Evolutionary conservation across 2,113 vertebrate species (phyloP), one percentile per base, ranked within the genome.

Genomic region (Cryptomyrus ogoouensis): DNA sequence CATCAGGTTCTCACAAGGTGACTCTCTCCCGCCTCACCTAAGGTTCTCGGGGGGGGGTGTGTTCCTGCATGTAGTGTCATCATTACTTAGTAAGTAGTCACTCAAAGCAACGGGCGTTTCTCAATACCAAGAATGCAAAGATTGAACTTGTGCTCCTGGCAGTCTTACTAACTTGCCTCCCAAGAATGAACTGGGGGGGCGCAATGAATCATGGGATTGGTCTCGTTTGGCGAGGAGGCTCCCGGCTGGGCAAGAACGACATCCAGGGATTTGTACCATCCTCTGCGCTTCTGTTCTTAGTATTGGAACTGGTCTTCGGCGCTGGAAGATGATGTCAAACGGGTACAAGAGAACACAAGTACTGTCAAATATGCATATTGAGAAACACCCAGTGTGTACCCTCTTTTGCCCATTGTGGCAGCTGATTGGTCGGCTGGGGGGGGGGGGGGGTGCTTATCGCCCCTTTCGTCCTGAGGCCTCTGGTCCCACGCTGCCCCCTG

Each of bases 1-100:
- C 91, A 97, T 99, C 56, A 97, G 97, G 90, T 99, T 99, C 94
- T 99, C 98, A 88, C 97, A 96, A 96, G 98, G 98, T 99, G 83
- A n/a, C 66, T 35, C 47, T 80, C 58, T 50, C 74, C n/a, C 10
- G 1, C 39, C 88, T 88, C 56, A 74, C 42, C 15, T 74, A 19
- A 27, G 44, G 35, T 10, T 70, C 35, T 17, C 35, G 2, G 52
- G 52, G 0, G 49, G 47, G 0, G 50, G 50, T 50, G 10, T 1
- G 21, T 62, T 62, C 39, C 58, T 74, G 21, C 53, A 2, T 83
- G 77, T 83, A 21, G 17, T 19, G 10, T 13, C 66, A 74, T 35
- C 24, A 35, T 74, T 77, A 31, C 66, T 74, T 35, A 35, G 27
- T 12, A 10, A 12, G 66, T 15, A 74, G 15, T 39, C 31, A 77